These are phyloP conservation scores for Delphinus delphis DNA, from an alignment of 2,113 vertebrate species.

Conservation along the genomic window DNA sequence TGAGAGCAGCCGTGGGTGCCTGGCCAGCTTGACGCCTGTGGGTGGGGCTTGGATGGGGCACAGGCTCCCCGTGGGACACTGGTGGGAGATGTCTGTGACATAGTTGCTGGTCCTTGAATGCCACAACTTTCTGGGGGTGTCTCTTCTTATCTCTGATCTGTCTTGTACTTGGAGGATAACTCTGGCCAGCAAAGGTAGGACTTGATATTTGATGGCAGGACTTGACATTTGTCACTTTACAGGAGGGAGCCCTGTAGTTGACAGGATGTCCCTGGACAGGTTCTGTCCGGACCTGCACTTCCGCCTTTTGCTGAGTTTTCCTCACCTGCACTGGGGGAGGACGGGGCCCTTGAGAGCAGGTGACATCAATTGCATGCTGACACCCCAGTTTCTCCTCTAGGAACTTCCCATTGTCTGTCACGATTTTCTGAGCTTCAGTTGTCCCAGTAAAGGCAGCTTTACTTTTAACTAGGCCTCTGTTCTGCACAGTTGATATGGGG, in stretches of 20 bases:
- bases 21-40: not conserved
- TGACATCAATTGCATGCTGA: not conserved
- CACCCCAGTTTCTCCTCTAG: not conserved
- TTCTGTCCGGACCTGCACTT: not conserved
- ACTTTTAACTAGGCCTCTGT: not conserved
- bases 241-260: not conserved
- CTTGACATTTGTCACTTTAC: not conserved
- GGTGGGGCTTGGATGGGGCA: too few species aligned
- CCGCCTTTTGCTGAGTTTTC: not conserved
- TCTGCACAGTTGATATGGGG: not conserved
- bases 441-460: not conserved
- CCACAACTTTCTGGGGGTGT: not conserved
- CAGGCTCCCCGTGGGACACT: accelerated
- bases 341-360: not conserved
- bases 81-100: not conserved
- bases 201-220: not conserved
- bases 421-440: not conserved
- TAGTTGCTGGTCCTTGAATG: not conserved
- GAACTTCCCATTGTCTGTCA: not conserved
- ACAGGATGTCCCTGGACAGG: not conserved
- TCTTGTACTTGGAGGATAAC: not conserved
- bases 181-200: not conserved
- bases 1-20: accelerated
- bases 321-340: too few species aligned
- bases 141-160: not conserved